Conservation (phyloP, 2,888 invertebrate genomes). For the Agrochola circellaris region DNA sequence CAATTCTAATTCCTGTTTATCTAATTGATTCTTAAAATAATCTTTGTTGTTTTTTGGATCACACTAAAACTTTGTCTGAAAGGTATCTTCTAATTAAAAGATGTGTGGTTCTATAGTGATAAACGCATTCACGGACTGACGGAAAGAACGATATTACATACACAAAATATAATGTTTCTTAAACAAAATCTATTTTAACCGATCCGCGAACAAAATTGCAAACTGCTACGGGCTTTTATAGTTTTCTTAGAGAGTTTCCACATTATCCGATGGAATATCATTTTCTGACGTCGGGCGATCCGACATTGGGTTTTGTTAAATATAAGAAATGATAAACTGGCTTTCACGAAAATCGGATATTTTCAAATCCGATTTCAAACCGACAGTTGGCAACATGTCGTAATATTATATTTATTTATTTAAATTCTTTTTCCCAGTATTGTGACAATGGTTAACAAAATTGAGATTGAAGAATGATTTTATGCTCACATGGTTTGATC, state of each 20-base stretch:
- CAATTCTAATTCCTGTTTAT: neutral
- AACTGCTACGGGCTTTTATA: constrained; percentile 30
- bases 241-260: constrained; percentile 33
- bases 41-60: neutral
- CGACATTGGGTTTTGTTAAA: neutral
- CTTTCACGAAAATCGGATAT: neutral
- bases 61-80: neutral
- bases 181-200: constrained; percentile 33
- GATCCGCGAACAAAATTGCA: constrained; percentile 39
- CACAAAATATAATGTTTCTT: constrained; percentile 1
- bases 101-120: neutral
- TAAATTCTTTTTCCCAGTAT: too few species aligned
- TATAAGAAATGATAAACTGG: neutral
- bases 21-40: neutral
- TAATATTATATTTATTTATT: neutral
- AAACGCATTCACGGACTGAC: too few species aligned
- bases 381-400: neutral
- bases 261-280: constrained; percentile 14
- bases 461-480: neutral
- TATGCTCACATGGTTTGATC: neutral
- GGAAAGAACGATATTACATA: too few species aligned
- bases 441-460: neutral
- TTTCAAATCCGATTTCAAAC: too few species aligned
- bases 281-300: neutral
- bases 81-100: neutral